Evolutionary conservation across 2,797 vertebrate genomes (phyloP).

Genomic region (Cetoscarus ocellatus): DNA sequence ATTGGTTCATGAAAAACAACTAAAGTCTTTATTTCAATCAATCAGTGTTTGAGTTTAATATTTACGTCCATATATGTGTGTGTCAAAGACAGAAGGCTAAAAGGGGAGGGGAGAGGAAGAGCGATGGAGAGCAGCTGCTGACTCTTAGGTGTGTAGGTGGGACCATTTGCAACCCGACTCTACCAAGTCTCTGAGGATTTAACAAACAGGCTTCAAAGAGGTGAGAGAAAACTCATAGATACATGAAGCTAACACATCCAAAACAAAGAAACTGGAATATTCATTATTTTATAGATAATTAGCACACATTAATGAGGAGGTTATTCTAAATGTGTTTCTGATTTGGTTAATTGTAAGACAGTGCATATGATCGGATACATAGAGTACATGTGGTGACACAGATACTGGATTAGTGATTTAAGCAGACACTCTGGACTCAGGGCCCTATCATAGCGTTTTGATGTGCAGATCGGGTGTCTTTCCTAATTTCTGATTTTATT

Average conservation of each 20-base stretch:
- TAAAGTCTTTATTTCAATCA: conserved; percentile 52
- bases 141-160: conserved; percentile 78
- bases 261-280: neutral
- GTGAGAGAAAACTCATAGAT: conserved; percentile 26
- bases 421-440: too few relatives aligned
- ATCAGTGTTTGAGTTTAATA: conserved; percentile 40
- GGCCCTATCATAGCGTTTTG: too few relatives aligned
- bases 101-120: conserved; percentile 13
- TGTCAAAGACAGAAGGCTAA: conserved; percentile 28
- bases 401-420: too few relatives aligned
- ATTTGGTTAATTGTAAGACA: too few relatives aligned
- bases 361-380: too few relatives aligned
- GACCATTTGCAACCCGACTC: conserved; percentile 72
- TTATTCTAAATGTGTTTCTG: too few relatives aligned
- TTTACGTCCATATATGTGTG: conserved; percentile 18
- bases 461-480: too few relatives aligned
- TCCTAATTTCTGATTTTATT: too few relatives aligned
- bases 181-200: conserved; percentile 64
- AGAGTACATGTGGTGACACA: too few relatives aligned
- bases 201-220: conserved; percentile 64
- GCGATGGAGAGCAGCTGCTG: conserved; percentile 67
- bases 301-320: neutral
- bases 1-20: conserved; percentile 45
- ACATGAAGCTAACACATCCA: neutral
- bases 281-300: conserved; percentile 5